Evolutionary conservation across 2,888 invertebrate genomes (phyloP), one percentile per base, ranked within the genome.

Genomic region (Drosophila rellima): DNA sequence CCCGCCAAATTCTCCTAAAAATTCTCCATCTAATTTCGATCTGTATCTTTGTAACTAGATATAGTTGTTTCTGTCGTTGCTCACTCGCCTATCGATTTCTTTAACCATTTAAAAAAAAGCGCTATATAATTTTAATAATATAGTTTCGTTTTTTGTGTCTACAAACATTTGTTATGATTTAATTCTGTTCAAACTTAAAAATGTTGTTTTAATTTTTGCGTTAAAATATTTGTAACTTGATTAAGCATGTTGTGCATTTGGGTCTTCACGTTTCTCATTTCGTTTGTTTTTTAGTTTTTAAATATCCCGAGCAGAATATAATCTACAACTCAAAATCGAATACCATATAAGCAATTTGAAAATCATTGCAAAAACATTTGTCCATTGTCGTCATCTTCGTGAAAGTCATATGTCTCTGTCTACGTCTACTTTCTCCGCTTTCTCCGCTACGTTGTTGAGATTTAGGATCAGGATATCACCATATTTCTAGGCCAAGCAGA

Each of bases 401-500:
- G 13, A 39, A 37, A 13, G 45, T 66, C 31, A 4, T 29, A 37
- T 26, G 39, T 68, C 54, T 15, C 13, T 17, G 54, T 29, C n/a
- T 18, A 10, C 40, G 10, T 54, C 5, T n/a, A n/a, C 39, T 5
- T 31, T 23, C 51, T 37, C 6, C 5, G 40, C 29, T 3, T 31
- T 31, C 54, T 20, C 42, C 40, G 26, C 26, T n/a, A 45, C 56
- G 45, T 56, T 56, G 56, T 15, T 56, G 37, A 39, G 40, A 26
- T 48, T 42, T 50, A 33, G 29, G 57, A 50, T 50, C 39, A 47
- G 51, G 33, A 40, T 48, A 86, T 82, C 80, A 82, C 83, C 86
- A 80, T 80, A 75, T 80, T 74, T 74, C 61, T 76, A 33, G 59
- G 50, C 62, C 63, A 44, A 65, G 45, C 23, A 44, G 56, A 68